phyloP scores from a whole-genome alignment of 2,113 vertebrate species.

The Loxodonta africana region DNA sequence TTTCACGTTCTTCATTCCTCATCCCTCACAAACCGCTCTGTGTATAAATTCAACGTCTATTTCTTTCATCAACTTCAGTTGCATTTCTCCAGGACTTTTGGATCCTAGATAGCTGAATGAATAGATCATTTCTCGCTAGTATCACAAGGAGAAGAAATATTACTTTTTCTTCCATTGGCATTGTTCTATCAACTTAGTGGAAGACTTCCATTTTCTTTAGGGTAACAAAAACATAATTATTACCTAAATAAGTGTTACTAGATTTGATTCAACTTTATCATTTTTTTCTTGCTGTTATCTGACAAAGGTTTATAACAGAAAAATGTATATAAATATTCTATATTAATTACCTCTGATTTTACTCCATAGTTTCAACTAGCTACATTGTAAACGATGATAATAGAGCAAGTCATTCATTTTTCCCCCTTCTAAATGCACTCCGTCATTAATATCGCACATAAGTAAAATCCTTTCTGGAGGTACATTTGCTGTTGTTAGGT shows the following conservation, averaged over 20 bases:
- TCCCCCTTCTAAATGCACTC: no score
- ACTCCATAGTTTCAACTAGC: background rate
- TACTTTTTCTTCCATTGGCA: background rate
- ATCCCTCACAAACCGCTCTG: background rate
- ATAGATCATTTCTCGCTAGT: background rate
- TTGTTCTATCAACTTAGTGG: background rate
- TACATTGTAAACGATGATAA: background rate
- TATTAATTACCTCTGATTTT: constrained; percentile 20
- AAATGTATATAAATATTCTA: background rate
- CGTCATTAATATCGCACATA: no score
- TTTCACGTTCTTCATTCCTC: background rate
- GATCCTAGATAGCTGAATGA: background rate
- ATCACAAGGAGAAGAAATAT: background rate
- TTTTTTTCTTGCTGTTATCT: constrained; percentile 14
- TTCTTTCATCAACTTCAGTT: constrained; percentile 4
- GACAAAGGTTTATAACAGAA: background rate
- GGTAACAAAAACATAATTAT: background rate
- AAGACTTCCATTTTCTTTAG: constrained; percentile 1
- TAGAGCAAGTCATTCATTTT: background rate
- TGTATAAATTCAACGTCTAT: background rate
- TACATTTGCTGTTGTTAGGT: no score
- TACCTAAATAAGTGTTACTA: background rate
- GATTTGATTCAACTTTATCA: constrained; percentile 17
- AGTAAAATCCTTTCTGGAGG: no score
- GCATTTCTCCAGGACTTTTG: background rate